These are phyloP conservation scores for Ichneumoninae sp. DNA, from an alignment of 2,888 invertebrate genomes.

Conservation along the genomic window DNA sequence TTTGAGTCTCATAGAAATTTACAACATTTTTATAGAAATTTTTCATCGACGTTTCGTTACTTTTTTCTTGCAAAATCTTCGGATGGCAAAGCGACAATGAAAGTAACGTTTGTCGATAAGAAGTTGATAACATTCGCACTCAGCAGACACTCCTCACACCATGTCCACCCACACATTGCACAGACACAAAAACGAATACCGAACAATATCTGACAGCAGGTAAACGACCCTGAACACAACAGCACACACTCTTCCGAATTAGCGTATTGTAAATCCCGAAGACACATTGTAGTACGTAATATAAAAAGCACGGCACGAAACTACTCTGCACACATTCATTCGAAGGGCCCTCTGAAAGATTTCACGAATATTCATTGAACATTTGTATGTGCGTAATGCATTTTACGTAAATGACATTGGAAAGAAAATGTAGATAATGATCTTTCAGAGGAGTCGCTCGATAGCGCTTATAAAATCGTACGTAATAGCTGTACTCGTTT, in stretches of 20 bases:
- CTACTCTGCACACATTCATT: slow-evolving; percentile 20
- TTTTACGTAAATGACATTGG: not conserved
- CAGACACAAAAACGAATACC: not conserved
- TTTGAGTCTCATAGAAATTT: slow-evolving; percentile 3
- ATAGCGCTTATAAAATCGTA: not conserved
- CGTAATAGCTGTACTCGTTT: slow-evolving; percentile 32
- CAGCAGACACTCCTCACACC: not conserved
- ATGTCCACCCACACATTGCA: not conserved
- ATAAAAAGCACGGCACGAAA: slow-evolving; percentile 26
- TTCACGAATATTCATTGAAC: not conserved
- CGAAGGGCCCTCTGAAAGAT: slow-evolving; percentile 22
- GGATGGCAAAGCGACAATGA: not conserved
- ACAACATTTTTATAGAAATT: not conserved
- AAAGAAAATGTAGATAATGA: not conserved
- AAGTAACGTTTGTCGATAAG: not conserved
- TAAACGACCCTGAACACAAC: not conserved
- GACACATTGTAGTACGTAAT: not conserved
- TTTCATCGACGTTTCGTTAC: not conserved
- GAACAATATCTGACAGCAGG: no score
- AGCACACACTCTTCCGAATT: slow-evolving; percentile 32
- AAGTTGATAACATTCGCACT: not conserved
- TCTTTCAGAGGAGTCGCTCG: slow-evolving; percentile 22
- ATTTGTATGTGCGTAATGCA: not conserved
- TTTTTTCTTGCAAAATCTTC: not conserved
- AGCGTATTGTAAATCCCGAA: slow-evolving; percentile 5